Conservation (phyloP, 1,140 invertebrate species). For the Oedothorax gibbosus region DNA sequence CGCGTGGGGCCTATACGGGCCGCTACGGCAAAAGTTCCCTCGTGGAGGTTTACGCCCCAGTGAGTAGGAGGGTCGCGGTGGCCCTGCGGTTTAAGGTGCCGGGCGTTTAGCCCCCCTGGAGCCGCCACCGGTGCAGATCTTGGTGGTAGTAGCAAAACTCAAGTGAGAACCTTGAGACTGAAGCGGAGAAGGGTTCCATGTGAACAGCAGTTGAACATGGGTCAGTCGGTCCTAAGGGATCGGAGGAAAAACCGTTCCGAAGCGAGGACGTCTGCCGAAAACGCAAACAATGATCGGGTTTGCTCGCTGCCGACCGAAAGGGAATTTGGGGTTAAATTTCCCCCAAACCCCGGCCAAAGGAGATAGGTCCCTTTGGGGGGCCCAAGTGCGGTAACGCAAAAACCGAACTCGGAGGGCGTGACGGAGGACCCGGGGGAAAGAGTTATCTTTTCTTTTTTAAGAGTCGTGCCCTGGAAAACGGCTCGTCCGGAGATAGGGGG, state of each 20-base stretch:
- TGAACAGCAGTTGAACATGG: conserved; percentile 90
- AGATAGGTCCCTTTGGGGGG: conserved; percentile 70
- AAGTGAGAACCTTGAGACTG: conserved; percentile 75
- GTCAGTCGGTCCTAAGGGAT: conserved; percentile 80
- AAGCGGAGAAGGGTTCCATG: conserved; percentile 88
- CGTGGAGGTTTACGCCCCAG: too few species aligned
- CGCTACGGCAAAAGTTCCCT: too few species aligned
- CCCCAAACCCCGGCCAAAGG: too few species aligned
- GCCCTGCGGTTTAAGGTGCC: conserved; percentile 78
- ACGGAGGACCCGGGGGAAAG: not conserved
- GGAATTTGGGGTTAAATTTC: too few species aligned
- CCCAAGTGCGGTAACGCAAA: conserved; percentile 61
- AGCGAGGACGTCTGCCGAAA: not conserved
- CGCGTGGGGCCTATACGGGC: too few species aligned
- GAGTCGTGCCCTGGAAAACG: not conserved
- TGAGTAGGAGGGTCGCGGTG: conserved; percentile 82
- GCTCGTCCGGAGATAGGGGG: not conserved
- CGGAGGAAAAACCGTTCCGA: conserved; percentile 69
- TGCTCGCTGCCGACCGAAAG: too few species aligned
- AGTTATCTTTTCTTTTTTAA: not conserved
- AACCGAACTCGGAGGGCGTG: conserved; percentile 32
- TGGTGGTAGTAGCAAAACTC: conserved; percentile 69
- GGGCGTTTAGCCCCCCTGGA: conserved; percentile 69
- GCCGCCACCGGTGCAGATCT: conserved; percentile 65
- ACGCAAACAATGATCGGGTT: conserved; percentile 65